These are phyloP conservation scores for Macropus fuliginosus DNA, from an alignment of 2,797 vertebrate species.

Conservation along the genomic window DNA sequence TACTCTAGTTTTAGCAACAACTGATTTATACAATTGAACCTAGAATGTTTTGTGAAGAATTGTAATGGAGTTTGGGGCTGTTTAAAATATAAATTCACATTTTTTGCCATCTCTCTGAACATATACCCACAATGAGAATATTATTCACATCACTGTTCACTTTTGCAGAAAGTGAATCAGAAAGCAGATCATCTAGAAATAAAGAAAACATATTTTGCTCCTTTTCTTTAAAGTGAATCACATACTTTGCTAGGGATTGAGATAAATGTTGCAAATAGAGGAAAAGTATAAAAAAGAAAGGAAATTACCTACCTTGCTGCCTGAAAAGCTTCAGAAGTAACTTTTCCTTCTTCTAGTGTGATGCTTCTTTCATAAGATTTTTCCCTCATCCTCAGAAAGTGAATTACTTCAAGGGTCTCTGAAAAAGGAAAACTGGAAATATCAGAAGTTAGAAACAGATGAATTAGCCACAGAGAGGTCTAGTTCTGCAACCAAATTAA, in stretches of 20 bases:
- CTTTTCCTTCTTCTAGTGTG: neutral
- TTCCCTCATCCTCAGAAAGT: conserved; percentile 18
- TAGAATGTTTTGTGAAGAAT: conserved; percentile 64
- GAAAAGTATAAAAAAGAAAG: conserved; percentile 53
- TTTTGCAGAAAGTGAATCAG: conserved; percentile 50
- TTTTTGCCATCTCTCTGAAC: conserved; percentile 53
- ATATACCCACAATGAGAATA: conserved; percentile 59
- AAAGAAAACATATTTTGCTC: conserved; percentile 57
- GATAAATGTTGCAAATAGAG: conserved; percentile 51
- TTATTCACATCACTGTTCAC: conserved; percentile 45
- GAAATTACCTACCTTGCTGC: conserved; percentile 53
- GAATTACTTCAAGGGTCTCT: neutral
- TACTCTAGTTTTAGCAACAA: conserved; percentile 57
- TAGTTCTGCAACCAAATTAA: conserved; percentile 24
- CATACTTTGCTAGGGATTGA: conserved; percentile 52
- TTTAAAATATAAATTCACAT: conserved; percentile 52
- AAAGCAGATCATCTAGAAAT: conserved; percentile 45
- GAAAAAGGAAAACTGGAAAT: conserved; percentile 33
- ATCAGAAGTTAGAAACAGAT: conserved; percentile 3
- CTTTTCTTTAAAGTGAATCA: neutral
- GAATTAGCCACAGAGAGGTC: neutral
- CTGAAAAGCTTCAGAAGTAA: conserved; percentile 49
- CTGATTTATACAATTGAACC: conserved; percentile 33
- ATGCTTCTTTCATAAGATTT: conserved; percentile 45
- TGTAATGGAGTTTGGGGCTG: conserved; percentile 54